Base-by-base conservation (phyloP, 2,797 vertebrate genomes). In the Pachyuromys duprasi region DNA sequence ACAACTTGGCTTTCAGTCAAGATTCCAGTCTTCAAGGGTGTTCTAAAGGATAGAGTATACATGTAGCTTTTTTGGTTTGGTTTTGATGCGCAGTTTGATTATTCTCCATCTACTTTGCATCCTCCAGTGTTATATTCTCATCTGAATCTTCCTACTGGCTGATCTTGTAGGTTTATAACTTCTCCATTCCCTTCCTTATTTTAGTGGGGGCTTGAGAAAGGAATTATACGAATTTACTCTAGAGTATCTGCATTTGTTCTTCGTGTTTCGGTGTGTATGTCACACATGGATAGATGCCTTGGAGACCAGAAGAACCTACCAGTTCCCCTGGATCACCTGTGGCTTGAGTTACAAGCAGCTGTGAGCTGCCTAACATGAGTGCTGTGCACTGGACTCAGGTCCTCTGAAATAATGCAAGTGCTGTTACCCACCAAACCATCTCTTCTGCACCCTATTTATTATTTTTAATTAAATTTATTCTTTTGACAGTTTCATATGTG, bases 51-150 rank as follows among this genome's bases (percentile, higher is more conserved):
- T 49, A 6, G 36, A 78, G 57, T 89, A 5, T 57, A 15, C 8
- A 28, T 90, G 15, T n/a, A 45, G 9, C 26, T 15, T 7, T 45
- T 53, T 31, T 31, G 60, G 9, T 39, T 15, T 60, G 79, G 1
- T 72, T 86, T 93, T 93, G 76, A 24, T 3, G 1, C 53, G 60
- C 55, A 88, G 57, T 79, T 96, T 81, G 65, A 42, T 84, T 82
- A 80, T 14, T 42, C 6, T 55, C 70, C 72, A 36, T 26, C 49
- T 53, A 89, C n/a, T 75, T 82, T 39, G 49, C 45, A 31, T 57
- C 45, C 75, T 86, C 53, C 42, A 49, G 45, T 70, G 67, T 2
- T 20, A 7, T 15, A 49, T 17, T 89, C 60, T 76, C 1, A 0
- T 60, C 57, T 42, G 78, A 6, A 18, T 28, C 39, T 55, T 88